Conservation (phyloP, 2,888 invertebrate species). For the Petrolisthes manimaculis region DNA sequence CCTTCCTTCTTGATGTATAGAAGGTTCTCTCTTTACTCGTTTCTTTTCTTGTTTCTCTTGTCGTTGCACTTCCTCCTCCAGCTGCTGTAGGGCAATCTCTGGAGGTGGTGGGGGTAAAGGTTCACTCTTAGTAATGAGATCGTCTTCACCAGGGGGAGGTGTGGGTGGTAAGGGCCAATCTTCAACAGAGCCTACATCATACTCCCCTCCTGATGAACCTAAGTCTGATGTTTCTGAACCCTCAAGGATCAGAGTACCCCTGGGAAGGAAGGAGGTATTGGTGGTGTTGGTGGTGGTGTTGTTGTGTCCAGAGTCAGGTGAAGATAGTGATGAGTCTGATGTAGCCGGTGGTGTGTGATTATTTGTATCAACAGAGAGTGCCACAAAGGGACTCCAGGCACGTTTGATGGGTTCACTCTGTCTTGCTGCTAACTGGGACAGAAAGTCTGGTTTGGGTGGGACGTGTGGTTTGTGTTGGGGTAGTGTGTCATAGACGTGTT, state of each 20-base stretch:
- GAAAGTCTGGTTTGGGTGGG: conserved; percentile 61
- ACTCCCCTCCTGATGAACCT: conserved; percentile 64
- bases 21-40: conserved; percentile 24
- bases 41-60: conserved; percentile 51
- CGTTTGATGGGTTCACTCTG: conserved; percentile 54
- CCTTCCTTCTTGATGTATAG: neutral
- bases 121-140: conserved; percentile 31
- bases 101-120: conserved; percentile 58
- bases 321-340: conserved; percentile 46
- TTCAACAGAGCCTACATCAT: conserved; percentile 61
- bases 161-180: conserved; percentile 63
- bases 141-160: conserved; percentile 44
- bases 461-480: conserved; percentile 57
- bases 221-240: conserved; percentile 64
- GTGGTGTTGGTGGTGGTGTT: conserved; percentile 13
- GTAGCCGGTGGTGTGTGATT: conserved; percentile 36
- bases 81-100: conserved; percentile 59
- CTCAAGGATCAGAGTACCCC: conserved; percentile 47
- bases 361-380: conserved; percentile 45
- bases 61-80: conserved; percentile 51
- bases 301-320: conserved; percentile 36
- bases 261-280: conserved; percentile 6
- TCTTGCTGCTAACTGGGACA: conserved; percentile 46
- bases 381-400: conserved; percentile 56
- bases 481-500: conserved; percentile 60